Evolutionary conservation across 2,888 invertebrate species (phyloP).

Genomic region (Chloroclysta siterata): DNA sequence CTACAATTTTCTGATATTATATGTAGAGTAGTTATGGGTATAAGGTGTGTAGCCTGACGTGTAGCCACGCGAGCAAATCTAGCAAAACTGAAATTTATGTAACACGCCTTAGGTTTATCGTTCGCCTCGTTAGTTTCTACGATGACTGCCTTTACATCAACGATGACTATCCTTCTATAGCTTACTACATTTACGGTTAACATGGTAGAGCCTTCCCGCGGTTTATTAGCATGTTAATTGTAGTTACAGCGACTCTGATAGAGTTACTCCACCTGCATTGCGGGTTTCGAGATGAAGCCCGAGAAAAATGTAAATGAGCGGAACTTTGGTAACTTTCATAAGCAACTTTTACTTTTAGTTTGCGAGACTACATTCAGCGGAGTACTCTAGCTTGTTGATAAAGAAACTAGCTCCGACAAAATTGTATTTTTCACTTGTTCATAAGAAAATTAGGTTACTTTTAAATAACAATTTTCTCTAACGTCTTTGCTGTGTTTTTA

Average conservation of each 20-base stretch:
- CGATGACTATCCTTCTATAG: background rate
- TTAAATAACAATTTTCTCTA: background rate
- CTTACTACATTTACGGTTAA: background rate
- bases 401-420: slow-evolving; percentile 7
- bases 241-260: slow-evolving; percentile 45
- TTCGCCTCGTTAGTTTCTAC: no score
- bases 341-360: slow-evolving; percentile 33
- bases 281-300: slow-evolving; percentile 48
- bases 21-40: no score
- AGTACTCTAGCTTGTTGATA: slow-evolving; percentile 20
- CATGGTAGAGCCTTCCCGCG: slow-evolving; percentile 15
- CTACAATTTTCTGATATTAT: no score
- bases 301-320: slow-evolving; percentile 36
- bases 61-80: no score
- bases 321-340: slow-evolving; percentile 30
- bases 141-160: background rate
- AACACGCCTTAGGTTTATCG: no score
- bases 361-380: slow-evolving; percentile 11
- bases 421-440: background rate
- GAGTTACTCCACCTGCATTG: slow-evolving; percentile 54
- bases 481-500: background rate
- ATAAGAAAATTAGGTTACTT: background rate
- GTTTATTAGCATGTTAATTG: slow-evolving; percentile 47
- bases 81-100: no score
- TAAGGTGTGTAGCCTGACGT: no score